A percentile compares a stretch with the other conserved stretches of the same genome.
Conservation (phyloP, 2,888 invertebrate species). For the Drosophila emarginata region DNA sequence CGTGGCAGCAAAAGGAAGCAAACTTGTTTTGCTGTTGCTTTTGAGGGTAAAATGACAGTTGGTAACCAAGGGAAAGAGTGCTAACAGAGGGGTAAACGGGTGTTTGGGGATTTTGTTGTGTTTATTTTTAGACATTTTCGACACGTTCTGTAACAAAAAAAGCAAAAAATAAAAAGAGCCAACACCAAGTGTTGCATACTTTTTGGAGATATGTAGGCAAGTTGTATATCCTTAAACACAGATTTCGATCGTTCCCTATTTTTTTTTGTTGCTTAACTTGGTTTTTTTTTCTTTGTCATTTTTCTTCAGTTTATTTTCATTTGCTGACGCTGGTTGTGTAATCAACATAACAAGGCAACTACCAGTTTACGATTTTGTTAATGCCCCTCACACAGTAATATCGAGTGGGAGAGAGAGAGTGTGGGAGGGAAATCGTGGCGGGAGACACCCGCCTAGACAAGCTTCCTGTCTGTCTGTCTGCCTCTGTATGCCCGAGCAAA, state of each 20-base stretch:
- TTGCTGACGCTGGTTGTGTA: conserved; percentile 55
- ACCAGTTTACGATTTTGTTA: conserved; percentile 75
- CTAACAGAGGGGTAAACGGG: no score
- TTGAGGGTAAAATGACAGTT: conserved; percentile 53
- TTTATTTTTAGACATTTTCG: conserved; percentile 41
- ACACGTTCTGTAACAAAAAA: not conserved
- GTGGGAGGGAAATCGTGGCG: no score
- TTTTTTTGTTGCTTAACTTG: conserved; percentile 9
- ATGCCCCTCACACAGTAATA: conserved; percentile 49
- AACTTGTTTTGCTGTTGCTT: conserved; percentile 35
- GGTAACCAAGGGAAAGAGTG: conserved; percentile 5
- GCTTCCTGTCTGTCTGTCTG: conserved; percentile 60
- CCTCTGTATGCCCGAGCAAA: conserved; percentile 56
- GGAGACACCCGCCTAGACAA: conserved; percentile 61
- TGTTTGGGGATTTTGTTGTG: not conserved
- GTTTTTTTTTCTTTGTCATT: conserved; percentile 46
- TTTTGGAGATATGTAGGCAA: conserved; percentile 24
- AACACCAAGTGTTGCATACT: conserved; percentile 58
- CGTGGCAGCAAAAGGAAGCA: conserved; percentile 31
- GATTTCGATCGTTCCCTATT: not conserved
- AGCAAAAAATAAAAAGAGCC: conserved; percentile 8
- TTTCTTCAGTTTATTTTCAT: conserved; percentile 48
- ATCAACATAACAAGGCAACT: conserved; percentile 77
- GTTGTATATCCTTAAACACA: conserved; percentile 14
- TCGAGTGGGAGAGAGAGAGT: no score